phyloP scores from a whole-genome alignment of 2,797 vertebrate genomes.

The Gymnothorax reevesii region DNA sequence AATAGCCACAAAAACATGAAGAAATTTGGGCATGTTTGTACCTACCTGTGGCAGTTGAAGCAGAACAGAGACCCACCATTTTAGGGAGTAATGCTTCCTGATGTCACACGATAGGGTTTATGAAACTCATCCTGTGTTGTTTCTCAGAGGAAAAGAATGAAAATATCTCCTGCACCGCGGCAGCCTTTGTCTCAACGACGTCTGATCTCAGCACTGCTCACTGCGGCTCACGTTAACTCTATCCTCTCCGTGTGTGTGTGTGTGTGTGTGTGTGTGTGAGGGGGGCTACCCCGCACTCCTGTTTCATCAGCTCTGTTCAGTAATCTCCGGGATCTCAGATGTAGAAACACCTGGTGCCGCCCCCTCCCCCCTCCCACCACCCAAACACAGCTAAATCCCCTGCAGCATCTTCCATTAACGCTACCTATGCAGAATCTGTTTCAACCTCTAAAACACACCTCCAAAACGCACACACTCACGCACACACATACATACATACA shows the following conservation, averaged over 20 bases:
- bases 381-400: not conserved
- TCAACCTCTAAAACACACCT: not conserved
- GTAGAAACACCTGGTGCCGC: not conserved
- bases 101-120: conserved; percentile 1
- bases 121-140: conserved; percentile 23
- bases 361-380: not conserved
- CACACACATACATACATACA: not conserved
- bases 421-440: conserved; percentile 3
- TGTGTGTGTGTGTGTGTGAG: conserved; percentile 12
- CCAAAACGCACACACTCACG: conserved; percentile 12
- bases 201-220: not conserved
- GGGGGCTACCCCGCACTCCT: conserved; percentile 1
- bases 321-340: conserved; percentile 3
- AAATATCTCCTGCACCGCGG: not conserved
- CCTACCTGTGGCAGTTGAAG: conserved; percentile 63
- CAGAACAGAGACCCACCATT: conserved; percentile 49
- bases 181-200: not conserved
- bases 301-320: conserved; percentile 2
- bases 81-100: conserved; percentile 31
- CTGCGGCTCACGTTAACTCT: not conserved
- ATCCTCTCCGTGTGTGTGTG: conserved; percentile 10
- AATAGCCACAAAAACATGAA: conserved; percentile 25
- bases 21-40: conserved; percentile 32
- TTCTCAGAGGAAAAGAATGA: not conserved
- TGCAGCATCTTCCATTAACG: not conserved